Percentiles rank a stretch among this genome's conserved stretches.
phyloP scores from a whole-genome alignment of 2,888 invertebrate genomes.

The Drosophila pegasa region DNA sequence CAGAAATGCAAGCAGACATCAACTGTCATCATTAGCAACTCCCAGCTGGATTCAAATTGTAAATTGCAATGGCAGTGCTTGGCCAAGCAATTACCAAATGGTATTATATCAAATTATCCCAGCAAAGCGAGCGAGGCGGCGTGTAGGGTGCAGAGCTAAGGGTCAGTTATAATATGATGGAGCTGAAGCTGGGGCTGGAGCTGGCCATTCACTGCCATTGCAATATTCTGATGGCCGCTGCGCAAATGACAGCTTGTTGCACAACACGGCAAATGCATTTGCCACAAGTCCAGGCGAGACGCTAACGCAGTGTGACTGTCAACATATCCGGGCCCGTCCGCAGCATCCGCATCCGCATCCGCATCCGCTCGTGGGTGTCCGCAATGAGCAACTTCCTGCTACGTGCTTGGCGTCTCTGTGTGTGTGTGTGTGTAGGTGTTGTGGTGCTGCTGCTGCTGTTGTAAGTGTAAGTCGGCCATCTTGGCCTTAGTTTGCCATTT shows the following conservation, averaged over 20 bases:
- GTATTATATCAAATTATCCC: slow-evolving; percentile 34
- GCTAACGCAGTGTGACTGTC: slow-evolving; percentile 40
- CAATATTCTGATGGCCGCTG: neutral
- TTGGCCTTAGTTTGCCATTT: slow-evolving; percentile 68
- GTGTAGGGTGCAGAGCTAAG: neutral
- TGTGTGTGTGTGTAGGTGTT: slow-evolving; percentile 4
- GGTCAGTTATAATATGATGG: neutral
- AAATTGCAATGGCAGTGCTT: slow-evolving; percentile 24
- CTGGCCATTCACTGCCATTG: no score
- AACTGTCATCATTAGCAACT: slow-evolving; percentile 17
- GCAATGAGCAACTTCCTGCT: slow-evolving; percentile 32
- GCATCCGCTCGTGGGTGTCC: slow-evolving; percentile 15
- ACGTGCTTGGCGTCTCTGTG: neutral
- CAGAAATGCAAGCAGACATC: neutral
- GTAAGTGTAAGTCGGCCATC: slow-evolving; percentile 35
- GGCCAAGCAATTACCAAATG: slow-evolving; percentile 25
- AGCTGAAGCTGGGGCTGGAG: neutral
- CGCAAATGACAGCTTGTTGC: slow-evolving; percentile 54
- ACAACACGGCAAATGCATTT: slow-evolving; percentile 61
- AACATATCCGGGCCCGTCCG: slow-evolving; percentile 40
- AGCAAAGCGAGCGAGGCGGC: neutral
- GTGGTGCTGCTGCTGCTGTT: slow-evolving; percentile 13
- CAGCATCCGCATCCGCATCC: slow-evolving; percentile 21
- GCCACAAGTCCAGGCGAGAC: slow-evolving; percentile 40
- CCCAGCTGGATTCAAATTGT: slow-evolving; percentile 36